These are phyloP conservation scores for Pissodes strobi DNA, from an alignment of 1,140 invertebrate species.

Conservation along the genomic window DNA sequence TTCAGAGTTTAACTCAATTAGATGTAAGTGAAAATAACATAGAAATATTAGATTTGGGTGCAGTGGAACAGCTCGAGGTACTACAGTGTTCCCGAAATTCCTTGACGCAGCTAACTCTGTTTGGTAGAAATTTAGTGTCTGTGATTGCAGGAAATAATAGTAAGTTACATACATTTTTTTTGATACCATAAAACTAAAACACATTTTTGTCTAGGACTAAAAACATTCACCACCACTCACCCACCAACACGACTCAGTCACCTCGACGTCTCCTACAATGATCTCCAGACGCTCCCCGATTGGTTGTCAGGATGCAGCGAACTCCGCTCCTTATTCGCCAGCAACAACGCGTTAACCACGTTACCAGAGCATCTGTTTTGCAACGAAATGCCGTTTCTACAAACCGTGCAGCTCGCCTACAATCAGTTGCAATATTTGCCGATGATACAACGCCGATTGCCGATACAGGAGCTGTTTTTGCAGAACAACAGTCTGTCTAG, in stretches of 20 bases:
- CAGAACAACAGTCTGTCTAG: constrained; percentile 77
- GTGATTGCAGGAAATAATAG: constrained; percentile 77
- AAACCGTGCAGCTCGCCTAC: constrained; percentile 74
- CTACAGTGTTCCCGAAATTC: constrained; percentile 74
- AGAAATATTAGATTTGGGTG: constrained; percentile 72
- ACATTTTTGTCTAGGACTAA: constrained; percentile 69
- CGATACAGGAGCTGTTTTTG: constrained; percentile 72
- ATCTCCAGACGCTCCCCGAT: constrained; percentile 75
- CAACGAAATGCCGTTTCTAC: constrained; percentile 70
- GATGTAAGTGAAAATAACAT: constrained; percentile 81
- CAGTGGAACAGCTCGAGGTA: constrained; percentile 69
- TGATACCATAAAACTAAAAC: no score
- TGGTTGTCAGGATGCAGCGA: constrained; percentile 78
- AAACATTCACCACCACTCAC: constrained; percentile 66
- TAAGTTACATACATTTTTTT: no score
- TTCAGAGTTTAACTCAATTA: constrained; percentile 70
- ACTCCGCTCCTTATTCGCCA: constrained; percentile 72
- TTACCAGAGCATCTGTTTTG: constrained; percentile 74
- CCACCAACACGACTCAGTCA: constrained; percentile 71
- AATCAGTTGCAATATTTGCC: constrained; percentile 75
- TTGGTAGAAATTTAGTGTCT: constrained; percentile 68
- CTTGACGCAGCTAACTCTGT: constrained; percentile 69
- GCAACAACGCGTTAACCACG: constrained; percentile 71
- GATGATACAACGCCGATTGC: constrained; percentile 67
- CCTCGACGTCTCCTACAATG: constrained; percentile 78